phyloP scores from a whole-genome alignment of 2,797 vertebrate genomes.

The Anisognathus igniventris region DNA sequence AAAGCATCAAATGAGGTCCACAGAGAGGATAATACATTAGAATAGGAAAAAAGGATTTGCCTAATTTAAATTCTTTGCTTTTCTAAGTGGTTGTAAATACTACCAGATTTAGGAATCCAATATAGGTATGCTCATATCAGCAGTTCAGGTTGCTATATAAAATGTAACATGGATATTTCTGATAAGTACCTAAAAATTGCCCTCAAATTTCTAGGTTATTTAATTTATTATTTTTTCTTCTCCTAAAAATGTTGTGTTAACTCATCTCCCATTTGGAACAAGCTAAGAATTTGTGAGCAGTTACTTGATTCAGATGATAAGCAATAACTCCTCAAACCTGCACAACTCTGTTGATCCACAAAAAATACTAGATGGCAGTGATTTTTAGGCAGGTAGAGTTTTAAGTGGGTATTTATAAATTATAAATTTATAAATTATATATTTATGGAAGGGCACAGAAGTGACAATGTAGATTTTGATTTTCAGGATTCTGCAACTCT shows the following conservation, averaged over 20 bases:
- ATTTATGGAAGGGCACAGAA: not conserved
- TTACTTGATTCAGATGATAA: not conserved
- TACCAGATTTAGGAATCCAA: not conserved
- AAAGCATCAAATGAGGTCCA: not conserved
- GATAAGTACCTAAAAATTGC: not conserved
- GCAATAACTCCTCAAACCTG: not conserved
- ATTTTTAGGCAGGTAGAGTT: not conserved
- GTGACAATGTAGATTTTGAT: not conserved
- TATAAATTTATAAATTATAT: not conserved
- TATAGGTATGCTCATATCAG: not conserved
- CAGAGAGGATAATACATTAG: not conserved
- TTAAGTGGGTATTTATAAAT: not conserved
- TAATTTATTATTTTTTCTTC: not conserved
- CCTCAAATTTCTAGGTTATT: not conserved
- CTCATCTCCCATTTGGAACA: not conserved
- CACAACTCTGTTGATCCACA: not conserved
- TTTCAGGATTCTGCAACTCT: not conserved
- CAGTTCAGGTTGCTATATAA: not conserved
- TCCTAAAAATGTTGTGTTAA: not conserved
- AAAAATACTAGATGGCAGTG: not conserved
- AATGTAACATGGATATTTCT: not conserved
- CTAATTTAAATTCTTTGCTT: not conserved
- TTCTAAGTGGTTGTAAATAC: not conserved
- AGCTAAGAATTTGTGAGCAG: not conserved
- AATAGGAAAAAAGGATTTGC: not conserved